Evolutionary conservation across 2,797 vertebrate species (phyloP), one percentile per base, ranked within the genome.

Genomic region (Distichodus sexfasciatus): DNA sequence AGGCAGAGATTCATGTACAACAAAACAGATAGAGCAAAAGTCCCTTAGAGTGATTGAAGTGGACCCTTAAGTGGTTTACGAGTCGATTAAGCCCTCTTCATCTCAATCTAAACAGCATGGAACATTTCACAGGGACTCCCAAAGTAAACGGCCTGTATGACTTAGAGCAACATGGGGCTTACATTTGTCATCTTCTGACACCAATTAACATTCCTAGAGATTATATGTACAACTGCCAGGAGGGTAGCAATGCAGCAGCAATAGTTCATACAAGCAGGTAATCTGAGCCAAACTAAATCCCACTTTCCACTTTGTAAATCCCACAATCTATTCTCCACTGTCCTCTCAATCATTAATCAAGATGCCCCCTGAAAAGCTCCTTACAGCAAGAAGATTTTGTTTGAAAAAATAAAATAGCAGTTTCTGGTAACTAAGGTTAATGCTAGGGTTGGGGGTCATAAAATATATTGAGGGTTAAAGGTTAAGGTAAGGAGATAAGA

Each of bases 161-260:
- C 75, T 84, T 69, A 79, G 75, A 68, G 70, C 76, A 71, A 66
- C 1, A 75, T 77, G 81, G 71, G 73, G 69, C 44, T 63, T 8
- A 76, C 80, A 76, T 79, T 81, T 71, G 76, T 74, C 75, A 83
- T 78, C 83, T 85, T 75, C 46, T 71, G 28, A 79, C 84, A 82
- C 78, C 79, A 77, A 84, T 84, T 84, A 85, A 83, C 86, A 87
- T 87, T 85, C 82, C 83, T 14, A 24, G 23, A 24, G 14, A n/a
- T 36, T 57, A 38, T n/a, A 57, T 23, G 58, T 24, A 33, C 55
- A 55, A 33, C 38, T 76, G 71, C 74, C 80, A 79, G 77, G 81
- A 76, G 84, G 54, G 78, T 69, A 51, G 59, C 55, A 40, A 23
- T 38, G n/a, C 38, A 59, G 38, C 24, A 29, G 57, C 43, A 24